phyloP scores from a whole-genome alignment of 2,888 invertebrate species.

The Petrophora chlorosata region DNA sequence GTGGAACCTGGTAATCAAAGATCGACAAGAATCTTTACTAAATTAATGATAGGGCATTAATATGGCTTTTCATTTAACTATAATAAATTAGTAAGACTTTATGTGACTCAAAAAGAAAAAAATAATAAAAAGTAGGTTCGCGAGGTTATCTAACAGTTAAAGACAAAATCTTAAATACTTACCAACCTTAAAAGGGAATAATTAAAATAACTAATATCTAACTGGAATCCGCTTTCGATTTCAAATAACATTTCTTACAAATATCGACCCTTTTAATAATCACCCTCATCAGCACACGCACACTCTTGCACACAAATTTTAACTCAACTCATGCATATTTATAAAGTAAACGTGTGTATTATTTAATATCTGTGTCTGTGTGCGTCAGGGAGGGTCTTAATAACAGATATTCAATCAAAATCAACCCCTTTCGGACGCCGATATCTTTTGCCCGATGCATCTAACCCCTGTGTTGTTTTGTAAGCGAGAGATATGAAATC shows the following conservation, averaged over 20 bases:
- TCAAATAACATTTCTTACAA: conserved; percentile 34
- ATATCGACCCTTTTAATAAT: conserved; percentile 32
- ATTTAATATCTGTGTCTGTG: conserved; percentile 75
- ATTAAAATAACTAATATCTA: too few species aligned
- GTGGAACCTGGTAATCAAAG: conserved; percentile 15
- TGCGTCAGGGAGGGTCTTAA: conserved; percentile 73
- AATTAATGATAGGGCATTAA: conserved; percentile 2
- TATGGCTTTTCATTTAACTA: not conserved
- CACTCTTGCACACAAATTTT: conserved; percentile 62
- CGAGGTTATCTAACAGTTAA: too few species aligned
- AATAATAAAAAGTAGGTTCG: too few species aligned
- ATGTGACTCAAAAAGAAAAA: too few species aligned
- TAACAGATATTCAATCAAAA: conserved; percentile 84
- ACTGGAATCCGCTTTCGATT: too few species aligned
- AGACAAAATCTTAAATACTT: too few species aligned
- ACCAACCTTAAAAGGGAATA: too few species aligned
- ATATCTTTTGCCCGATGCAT: conserved; percentile 78
- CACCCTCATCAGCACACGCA: conserved; percentile 38
- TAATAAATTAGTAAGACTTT: too few species aligned
- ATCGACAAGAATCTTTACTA: conserved; percentile 17
- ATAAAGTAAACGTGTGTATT: conserved; percentile 79
- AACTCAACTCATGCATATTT: conserved; percentile 81
- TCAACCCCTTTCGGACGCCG: conserved; percentile 78
- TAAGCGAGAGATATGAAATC: conserved; percentile 34
- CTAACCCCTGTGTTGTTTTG: conserved; percentile 48